A percentile compares a stretch with the other conserved stretches of the same genome.
phyloP scores from a whole-genome alignment of 2,113 vertebrate genomes.

The Zingel zingel region DNA sequence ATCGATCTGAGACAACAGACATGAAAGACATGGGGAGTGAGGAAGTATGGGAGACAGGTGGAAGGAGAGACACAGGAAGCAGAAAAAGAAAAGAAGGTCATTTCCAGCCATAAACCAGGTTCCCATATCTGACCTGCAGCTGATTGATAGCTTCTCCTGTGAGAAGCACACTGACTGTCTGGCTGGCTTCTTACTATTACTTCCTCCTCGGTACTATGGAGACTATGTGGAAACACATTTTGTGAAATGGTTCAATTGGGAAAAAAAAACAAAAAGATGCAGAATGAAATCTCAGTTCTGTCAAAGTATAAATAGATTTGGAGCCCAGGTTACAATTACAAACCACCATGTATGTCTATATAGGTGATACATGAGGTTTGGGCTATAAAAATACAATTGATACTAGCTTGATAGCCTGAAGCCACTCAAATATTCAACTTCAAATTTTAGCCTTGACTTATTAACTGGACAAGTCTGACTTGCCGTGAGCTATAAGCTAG shows the following conservation, averaged over 20 bases:
- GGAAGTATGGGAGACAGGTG: conserved; percentile 21
- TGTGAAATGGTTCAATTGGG: background rate
- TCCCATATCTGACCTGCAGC: conserved; percentile 59
- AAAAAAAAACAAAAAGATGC: background rate
- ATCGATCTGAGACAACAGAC: conserved; percentile 57
- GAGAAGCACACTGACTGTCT: conserved; percentile 23
- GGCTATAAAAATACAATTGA: conserved; percentile 6
- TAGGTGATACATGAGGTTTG: background rate
- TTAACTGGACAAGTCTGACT: conserved; percentile 22
- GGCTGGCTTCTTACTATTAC: conserved; percentile 19
- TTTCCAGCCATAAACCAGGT: conserved; percentile 52
- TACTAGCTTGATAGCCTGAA: conserved; percentile 12
- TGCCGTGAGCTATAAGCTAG: conserved; percentile 3
- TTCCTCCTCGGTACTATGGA: conserved; percentile 9
- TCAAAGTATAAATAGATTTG: background rate
- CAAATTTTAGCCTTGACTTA: conserved; percentile 9
- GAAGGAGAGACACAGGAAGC: conserved; percentile 41
- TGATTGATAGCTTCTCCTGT: conserved; percentile 57
- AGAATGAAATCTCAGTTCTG: background rate
- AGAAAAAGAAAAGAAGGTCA: conserved; percentile 45
- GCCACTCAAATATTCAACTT: background rate
- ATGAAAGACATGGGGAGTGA: conserved; percentile 41
- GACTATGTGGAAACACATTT: background rate
- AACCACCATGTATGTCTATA: background rate
- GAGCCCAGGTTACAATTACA: background rate